Evolutionary conservation across 2,113 vertebrate genomes (phyloP).

Genomic region (Anseranas semipalmata): DNA sequence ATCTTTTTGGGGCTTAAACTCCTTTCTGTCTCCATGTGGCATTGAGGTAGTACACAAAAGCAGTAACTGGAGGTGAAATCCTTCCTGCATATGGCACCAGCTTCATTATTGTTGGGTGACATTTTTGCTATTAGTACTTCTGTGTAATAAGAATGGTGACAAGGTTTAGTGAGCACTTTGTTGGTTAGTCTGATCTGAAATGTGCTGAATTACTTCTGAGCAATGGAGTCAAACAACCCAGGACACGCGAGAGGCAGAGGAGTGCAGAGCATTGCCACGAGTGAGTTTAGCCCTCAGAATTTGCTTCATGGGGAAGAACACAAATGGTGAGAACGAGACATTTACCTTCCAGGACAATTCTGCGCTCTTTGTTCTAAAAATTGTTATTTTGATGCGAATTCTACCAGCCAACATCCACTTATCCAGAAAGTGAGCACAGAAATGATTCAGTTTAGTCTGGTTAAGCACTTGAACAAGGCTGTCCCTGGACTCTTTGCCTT

Average conservation of each 20-base stretch:
- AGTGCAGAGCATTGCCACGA: neutral
- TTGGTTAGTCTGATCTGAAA: neutral
- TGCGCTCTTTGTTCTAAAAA: constrained; percentile 19
- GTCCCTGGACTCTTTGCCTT: neutral
- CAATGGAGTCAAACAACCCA: neutral
- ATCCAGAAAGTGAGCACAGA: neutral
- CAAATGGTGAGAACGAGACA: neutral
- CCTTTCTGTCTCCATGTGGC: neutral
- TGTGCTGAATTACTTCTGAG: neutral
- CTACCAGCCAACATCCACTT: neutral
- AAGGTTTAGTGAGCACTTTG: neutral
- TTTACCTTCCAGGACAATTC: neutral
- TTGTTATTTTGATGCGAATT: constrained; percentile 40
- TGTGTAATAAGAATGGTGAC: neutral
- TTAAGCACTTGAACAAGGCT: neutral
- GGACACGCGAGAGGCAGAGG: neutral
- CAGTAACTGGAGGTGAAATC: neutral
- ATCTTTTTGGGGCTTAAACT: neutral
- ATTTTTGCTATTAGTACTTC: neutral
- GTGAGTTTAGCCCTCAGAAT: neutral
- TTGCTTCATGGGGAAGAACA: neutral
- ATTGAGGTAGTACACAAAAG: neutral
- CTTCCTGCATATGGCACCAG: neutral
- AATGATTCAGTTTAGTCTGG: neutral
- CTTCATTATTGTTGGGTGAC: neutral